These are phyloP conservation scores for Diaperis boleti DNA, from an alignment of 2,888 invertebrate species.

Conservation along the genomic window DNA sequence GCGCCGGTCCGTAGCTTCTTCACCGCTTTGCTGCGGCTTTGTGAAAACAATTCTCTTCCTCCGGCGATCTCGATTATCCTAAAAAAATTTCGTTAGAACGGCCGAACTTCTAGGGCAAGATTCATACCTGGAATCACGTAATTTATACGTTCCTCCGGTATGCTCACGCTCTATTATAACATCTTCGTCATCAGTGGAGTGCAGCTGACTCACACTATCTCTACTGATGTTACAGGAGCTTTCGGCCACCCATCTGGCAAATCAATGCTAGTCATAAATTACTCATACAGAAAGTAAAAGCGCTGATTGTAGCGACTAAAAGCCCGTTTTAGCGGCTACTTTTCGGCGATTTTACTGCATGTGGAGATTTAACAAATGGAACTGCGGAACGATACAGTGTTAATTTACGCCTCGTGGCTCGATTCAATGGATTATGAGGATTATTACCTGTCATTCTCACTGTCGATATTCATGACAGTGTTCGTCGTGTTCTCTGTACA, in stretches of 20 bases:
- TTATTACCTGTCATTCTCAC: constrained; percentile 64
- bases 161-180: constrained; percentile 67
- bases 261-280: constrained; percentile 31
- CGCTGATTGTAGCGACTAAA: too few species aligned
- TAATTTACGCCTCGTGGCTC: neutral
- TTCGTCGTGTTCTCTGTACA: constrained; percentile 64
- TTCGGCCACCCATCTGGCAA: constrained; percentile 64
- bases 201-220: constrained; percentile 60
- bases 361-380: too few species aligned
- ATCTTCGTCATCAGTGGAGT: constrained; percentile 69
- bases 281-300: constrained; percentile 1
- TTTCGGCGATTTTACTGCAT: too few species aligned
- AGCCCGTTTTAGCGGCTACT: too few species aligned
- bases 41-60: constrained; percentile 86
- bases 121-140: constrained; percentile 78
- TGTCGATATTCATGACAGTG: constrained; percentile 68
- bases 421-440: constrained; percentile 9
- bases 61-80: constrained; percentile 84
- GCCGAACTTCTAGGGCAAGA: neutral
- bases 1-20: constrained; percentile 74
- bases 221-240: constrained; percentile 63
- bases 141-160: constrained; percentile 75
- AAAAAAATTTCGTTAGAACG: constrained; percentile 41
- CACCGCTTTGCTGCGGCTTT: constrained; percentile 83
- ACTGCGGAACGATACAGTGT: too few species aligned